Evolutionary conservation across 2,797 vertebrate genomes (phyloP).

Genomic region (Rousettus madagascariensis): DNA sequence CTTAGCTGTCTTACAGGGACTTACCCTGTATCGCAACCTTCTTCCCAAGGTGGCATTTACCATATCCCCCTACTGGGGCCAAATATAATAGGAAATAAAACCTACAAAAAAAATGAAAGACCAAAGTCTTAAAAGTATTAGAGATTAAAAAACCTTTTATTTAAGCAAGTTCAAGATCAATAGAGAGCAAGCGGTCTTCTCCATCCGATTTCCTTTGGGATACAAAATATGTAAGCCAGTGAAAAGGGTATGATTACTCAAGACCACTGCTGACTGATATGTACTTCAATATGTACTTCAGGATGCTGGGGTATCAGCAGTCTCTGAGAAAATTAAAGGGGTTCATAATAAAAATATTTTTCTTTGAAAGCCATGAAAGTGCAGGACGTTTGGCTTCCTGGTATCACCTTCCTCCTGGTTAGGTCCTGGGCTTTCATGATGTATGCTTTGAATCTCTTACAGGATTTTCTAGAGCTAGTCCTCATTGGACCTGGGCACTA

Average conservation of each 20-base stretch:
- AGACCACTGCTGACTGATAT: fast-evolving
- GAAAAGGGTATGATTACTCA: not conserved
- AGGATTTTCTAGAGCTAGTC: not conserved
- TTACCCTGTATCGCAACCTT: not conserved
- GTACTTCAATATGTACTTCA: not conserved
- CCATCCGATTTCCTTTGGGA: not conserved
- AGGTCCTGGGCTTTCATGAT: not conserved
- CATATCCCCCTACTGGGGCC: not conserved
- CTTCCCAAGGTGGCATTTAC: not conserved
- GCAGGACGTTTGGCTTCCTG: not conserved
- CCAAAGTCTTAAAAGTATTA: not conserved
- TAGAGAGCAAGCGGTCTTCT: not conserved
- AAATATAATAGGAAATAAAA: not conserved
- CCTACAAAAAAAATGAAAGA: not conserved
- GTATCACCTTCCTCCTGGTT: too few relatives aligned
- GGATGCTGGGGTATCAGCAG: too few relatives aligned
- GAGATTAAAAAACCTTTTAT: not conserved
- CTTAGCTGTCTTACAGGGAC: not conserved
- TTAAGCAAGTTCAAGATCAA: not conserved
- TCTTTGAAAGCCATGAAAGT: not conserved
- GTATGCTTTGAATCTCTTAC: not conserved
- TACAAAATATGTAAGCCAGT: not conserved
- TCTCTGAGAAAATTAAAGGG: not conserved
- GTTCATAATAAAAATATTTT: not conserved
- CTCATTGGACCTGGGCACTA: not conserved